A percentile compares a stretch with the other conserved stretches of the same genome.
These are phyloP conservation scores for Heteromyza rotundicornis DNA, from an alignment of 2,888 invertebrate species.

Conservation along the genomic window DNA sequence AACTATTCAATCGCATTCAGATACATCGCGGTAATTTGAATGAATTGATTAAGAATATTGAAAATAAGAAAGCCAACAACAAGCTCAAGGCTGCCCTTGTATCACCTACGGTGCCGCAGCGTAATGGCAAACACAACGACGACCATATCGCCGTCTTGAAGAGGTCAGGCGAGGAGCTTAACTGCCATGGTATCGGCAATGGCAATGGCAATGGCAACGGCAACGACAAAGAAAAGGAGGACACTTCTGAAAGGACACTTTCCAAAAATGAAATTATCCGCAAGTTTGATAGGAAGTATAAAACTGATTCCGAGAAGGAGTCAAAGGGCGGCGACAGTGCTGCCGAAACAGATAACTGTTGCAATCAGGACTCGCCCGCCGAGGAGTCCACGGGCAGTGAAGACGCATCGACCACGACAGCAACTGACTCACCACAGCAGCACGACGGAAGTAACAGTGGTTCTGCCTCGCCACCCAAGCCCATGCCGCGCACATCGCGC, in stretches of 20 bases:
- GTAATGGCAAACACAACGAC: conserved; percentile 37
- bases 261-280: conserved; percentile 68
- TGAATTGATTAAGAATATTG: conserved; percentile 59
- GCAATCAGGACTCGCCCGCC: conserved; percentile 52
- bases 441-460: conserved; percentile 36
- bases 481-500: conserved; percentile 78
- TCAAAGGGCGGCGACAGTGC: conserved; percentile 34
- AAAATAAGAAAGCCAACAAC: conserved; percentile 51
- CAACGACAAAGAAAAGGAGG: conserved; percentile 25
- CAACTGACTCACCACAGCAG: conserved; percentile 37
- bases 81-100: background rate
- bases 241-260: conserved; percentile 35
- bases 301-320: conserved; percentile 57
- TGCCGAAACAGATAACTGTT: conserved; percentile 57
- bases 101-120: conserved; percentile 15
- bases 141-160: conserved; percentile 43
- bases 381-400: conserved; percentile 59
- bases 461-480: conserved; percentile 74
- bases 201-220: conserved; percentile 41
- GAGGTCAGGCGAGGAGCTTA: conserved; percentile 37
- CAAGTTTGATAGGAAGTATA: conserved; percentile 68
- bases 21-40: conserved; percentile 61
- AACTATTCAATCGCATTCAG: conserved; percentile 43
- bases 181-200: conserved; percentile 41
- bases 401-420: conserved; percentile 48